These are phyloP conservation scores for Limnephilus lunatus DNA, from an alignment of 2,888 invertebrate species.

Conservation along the genomic window DNA sequence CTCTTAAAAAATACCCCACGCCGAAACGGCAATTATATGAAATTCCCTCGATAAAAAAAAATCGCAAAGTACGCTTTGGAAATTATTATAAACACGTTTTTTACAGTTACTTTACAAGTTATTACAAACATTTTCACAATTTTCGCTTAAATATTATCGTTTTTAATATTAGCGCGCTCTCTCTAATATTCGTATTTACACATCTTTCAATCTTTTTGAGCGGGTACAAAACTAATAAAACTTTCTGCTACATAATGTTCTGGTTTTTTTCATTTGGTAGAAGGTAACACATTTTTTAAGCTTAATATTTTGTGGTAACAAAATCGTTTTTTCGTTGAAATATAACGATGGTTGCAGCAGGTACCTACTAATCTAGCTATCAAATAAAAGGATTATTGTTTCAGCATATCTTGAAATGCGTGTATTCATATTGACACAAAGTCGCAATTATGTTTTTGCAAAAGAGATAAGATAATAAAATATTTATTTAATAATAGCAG, in stretches of 20 bases:
- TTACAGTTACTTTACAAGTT: too few relatives aligned
- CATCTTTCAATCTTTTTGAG: too few relatives aligned
- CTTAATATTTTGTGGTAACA: neutral
- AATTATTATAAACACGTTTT: too few relatives aligned
- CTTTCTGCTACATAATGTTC: neutral
- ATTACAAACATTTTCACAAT: too few relatives aligned
- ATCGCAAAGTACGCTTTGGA: too few relatives aligned
- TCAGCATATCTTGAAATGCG: constrained; percentile 2
- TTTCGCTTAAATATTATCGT: too few relatives aligned
- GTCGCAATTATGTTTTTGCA: neutral
- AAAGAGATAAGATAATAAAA: neutral
- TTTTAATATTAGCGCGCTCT: too few relatives aligned
- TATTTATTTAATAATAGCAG: neutral
- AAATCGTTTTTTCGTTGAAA: neutral
- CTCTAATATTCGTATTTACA: too few relatives aligned
- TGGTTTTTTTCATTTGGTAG: neutral
- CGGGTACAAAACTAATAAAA: neutral
- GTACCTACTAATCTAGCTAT: neutral
- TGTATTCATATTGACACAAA: constrained; percentile 2
- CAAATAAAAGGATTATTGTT: neutral
- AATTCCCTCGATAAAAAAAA: too few relatives aligned
- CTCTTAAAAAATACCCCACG: too few relatives aligned
- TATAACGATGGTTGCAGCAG: neutral
- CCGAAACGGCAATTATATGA: too few relatives aligned
- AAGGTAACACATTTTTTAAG: neutral